Conservation (phyloP, 2,888 invertebrate species). For the Cosmia trapezina region DNA sequence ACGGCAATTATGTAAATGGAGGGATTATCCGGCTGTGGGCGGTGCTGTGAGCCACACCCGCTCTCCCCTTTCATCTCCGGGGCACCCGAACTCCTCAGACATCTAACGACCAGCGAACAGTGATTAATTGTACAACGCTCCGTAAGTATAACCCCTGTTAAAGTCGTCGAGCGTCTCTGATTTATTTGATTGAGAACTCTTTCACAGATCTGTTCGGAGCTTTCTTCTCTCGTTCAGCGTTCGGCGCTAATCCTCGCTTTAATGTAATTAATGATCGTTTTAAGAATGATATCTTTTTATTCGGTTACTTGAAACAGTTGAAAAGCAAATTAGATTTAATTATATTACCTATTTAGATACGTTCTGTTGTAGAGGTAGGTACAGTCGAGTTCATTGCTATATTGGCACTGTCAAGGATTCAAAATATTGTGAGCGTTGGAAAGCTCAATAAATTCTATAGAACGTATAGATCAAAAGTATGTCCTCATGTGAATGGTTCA, state of each 20-base stretch:
- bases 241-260: constrained; percentile 65
- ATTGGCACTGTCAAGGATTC: no score
- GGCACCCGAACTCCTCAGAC: constrained; percentile 80
- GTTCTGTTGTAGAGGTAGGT: not conserved
- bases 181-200: constrained; percentile 86
- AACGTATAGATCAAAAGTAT: no score
- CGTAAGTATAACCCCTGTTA: constrained; percentile 71
- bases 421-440: no score
- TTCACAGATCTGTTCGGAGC: constrained; percentile 79
- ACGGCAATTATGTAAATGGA: constrained; percentile 91
- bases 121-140: constrained; percentile 83
- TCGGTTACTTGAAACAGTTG: constrained; percentile 6
- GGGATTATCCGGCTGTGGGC: constrained; percentile 89
- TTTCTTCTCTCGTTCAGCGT: constrained; percentile 69
- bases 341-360: not conserved
- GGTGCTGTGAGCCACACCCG: constrained; percentile 85
- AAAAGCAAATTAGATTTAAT: constrained; percentile 4
- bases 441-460: no score
- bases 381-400: no score
- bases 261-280: constrained; percentile 66
- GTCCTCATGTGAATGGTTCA: no score
- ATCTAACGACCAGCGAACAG: constrained; percentile 84
- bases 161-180: constrained; percentile 77
- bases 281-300: constrained; percentile 46
- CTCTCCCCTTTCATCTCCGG: constrained; percentile 84